A percentile compares a stretch with the other conserved stretches of the same genome.
These are phyloP conservation scores for Panopea generosa DNA, from an alignment of 2,888 invertebrate genomes.

Conservation along the genomic window DNA sequence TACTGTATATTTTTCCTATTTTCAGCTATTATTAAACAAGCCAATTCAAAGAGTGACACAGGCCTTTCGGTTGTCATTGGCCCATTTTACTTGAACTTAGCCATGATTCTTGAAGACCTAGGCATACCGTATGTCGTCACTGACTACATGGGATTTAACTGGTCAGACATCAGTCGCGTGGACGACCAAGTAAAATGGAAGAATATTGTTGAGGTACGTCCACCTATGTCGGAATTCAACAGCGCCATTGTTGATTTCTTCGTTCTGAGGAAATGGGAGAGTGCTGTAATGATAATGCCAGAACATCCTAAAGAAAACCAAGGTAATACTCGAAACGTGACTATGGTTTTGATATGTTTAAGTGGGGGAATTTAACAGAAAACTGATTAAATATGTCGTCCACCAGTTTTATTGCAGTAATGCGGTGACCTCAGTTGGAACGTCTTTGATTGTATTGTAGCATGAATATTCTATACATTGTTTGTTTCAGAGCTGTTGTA, in stretches of 20 bases:
- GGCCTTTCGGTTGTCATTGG: constrained; percentile 75
- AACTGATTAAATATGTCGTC: too few species aligned
- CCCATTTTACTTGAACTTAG: constrained; percentile 79
- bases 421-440: too few species aligned
- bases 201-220: constrained; percentile 76
- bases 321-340: too few species aligned
- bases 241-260: constrained; percentile 78
- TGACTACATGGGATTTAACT: constrained; percentile 78
- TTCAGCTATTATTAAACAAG: constrained; percentile 49
- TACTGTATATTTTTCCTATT: too few species aligned
- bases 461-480: too few species aligned
- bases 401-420: too few species aligned
- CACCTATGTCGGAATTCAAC: constrained; percentile 76
- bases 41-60: constrained; percentile 25
- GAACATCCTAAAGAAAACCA: constrained; percentile 75
- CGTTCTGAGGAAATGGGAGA: constrained; percentile 66
- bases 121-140: constrained; percentile 78
- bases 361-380: too few species aligned
- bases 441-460: too few species aligned
- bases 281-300: constrained; percentile 78
- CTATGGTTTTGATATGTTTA: too few species aligned
- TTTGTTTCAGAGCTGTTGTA: too few species aligned
- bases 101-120: constrained; percentile 71
- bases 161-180: constrained; percentile 77
- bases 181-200: constrained; percentile 75